Base-by-base conservation (phyloP, 2,888 invertebrate genomes). In the Cheilosia vernalis region DNA sequence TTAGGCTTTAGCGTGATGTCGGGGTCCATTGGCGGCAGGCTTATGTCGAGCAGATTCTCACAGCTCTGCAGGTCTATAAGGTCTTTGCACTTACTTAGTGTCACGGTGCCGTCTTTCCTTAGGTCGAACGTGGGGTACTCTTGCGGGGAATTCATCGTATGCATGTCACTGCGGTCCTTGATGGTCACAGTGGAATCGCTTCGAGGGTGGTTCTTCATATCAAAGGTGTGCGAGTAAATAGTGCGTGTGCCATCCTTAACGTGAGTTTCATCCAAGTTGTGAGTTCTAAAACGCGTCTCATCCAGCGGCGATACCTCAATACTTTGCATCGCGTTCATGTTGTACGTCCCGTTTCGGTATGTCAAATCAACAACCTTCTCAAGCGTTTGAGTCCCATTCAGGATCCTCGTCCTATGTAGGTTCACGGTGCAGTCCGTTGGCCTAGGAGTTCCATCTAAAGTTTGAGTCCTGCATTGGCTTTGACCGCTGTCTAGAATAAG, bases 1-100 rank as follows among this genome's bases (percentile, higher is more conserved):
- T 70, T 61, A 3, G 83, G 83, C 51, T 53, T 64, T 7, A 87
- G n/a, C 1, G 78, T 83, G 15, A 30, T 9, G 17, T 83, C 82
- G 2, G 69, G 44, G 51, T 83, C 79, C 17, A 83, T 9, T 4
- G 47, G 19, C 5, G 74, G 74, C 10, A 78, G 64, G 37, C 63
- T 73, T 17, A 74, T 83, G 33, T 87, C 87, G 17, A 73, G 27
- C 0, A 90, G 58, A 42, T 80, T 82, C 44, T 88, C 88, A 63
- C 56, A 85, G n/a, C 83, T 73, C 17, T 80, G 77, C 17, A 81
- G 66, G 33, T 87, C 87, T 21, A 87, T 83, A 21, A 86, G 63
- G 33, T 87, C 66, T 53, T 79, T 72, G 44, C 84, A 70, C 51
- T 83, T 81, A 1, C 47, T 44, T 0, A 80, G 42, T 4, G 60